Evolutionary conservation across 1,140 invertebrate genomes (phyloP).

Genomic region (Bombus picipes): DNA sequence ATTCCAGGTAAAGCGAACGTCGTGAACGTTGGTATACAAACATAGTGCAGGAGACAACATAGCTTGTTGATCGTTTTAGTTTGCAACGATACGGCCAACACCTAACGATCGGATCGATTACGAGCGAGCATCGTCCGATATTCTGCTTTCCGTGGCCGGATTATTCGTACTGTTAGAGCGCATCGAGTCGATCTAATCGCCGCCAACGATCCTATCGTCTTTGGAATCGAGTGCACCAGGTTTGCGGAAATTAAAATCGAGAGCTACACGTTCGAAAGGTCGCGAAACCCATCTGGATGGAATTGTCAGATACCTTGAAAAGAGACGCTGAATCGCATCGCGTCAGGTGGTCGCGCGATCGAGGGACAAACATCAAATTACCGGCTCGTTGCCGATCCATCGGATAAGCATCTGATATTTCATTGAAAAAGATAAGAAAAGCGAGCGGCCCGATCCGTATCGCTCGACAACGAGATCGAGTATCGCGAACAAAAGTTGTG

Average conservation of each 20-base stretch:
- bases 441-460: not conserved
- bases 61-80: not conserved
- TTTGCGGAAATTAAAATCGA: not conserved
- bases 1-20: constrained; percentile 25
- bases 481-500: too few species aligned
- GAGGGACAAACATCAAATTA: not conserved
- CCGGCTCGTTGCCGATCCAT: not conserved
- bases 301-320: too few species aligned
- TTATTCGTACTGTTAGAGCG: too few species aligned
- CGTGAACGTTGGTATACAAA: constrained; percentile 5
- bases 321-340: not conserved
- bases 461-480: not conserved
- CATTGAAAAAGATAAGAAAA: constrained; percentile 13
- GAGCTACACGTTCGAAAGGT: not conserved
- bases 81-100: constrained; percentile 30
- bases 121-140: not conserved
- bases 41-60: not conserved
- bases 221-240: too few species aligned
- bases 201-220: not conserved
- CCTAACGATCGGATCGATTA: constrained; percentile 32
- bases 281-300: not conserved
- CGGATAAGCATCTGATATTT: not conserved
- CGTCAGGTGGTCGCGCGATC: not conserved
- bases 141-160: too few species aligned
- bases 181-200: not conserved